Evolutionary conservation across 2,797 vertebrate genomes (phyloP), one percentile per base, ranked within the genome.

Genomic region (Hephaestus fuliginosus): DNA sequence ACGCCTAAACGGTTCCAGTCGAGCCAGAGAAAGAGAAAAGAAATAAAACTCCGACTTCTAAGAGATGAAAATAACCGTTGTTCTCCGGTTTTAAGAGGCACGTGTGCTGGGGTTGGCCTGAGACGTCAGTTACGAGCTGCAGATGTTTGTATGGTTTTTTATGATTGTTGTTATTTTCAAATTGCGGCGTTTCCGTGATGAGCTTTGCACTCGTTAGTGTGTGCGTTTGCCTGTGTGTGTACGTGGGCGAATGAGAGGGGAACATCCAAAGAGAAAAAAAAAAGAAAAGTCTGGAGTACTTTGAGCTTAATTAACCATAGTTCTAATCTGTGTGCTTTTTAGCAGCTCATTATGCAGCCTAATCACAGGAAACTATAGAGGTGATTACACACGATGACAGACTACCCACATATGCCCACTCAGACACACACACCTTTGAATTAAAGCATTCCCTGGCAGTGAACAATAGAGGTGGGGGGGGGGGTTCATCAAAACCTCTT

Each of bases 101-200:
- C 90, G 92, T 93, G 94, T 91, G 91, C 85, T 73, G 73, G 86
- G 88, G 74, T 85, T 82, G 89, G 92, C 81, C 90, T 13, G 79
- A 88, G 88, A 90, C 64, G 74, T 76, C 78, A 68, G 89, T 95
- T 95, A 95, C 91, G 92, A 94, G 93, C 91, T 91, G 88, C 94
- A 94, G 93, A 95, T 95, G 95, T 95, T 93, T 93, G 91, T 78
- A 85, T 85, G 92, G 76, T 67, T 83, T 90, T 95, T 93, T 89
- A 93, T 87, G 88, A 93, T 94, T 95, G 92, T 93, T 93, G 90
- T 93, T 93, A 93, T 94, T 94, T 94, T 94, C 90, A 93, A 91
- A 91, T 92, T 91, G 87, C 10, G 57, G 82, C 33, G 77, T 91
- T 93, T 92, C 91, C 86, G 80, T 85, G 89, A 92, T 93, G 88